Evolutionary conservation across 2,797 vertebrate genomes (phyloP).

Genomic region (Enoplosus armatus): DNA sequence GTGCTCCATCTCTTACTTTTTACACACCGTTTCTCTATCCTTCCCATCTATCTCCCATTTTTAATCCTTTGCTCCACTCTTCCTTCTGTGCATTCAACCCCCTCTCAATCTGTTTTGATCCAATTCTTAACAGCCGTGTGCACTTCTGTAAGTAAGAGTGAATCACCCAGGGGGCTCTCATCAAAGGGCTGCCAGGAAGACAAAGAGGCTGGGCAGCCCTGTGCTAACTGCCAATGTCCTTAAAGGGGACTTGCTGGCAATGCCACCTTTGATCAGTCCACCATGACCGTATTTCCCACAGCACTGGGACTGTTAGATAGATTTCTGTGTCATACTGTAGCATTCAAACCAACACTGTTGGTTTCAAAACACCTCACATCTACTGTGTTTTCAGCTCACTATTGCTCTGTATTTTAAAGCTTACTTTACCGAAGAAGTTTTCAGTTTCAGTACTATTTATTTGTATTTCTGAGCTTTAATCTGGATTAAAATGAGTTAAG

Average conservation of each 20-base stretch:
- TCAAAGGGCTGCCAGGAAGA: constrained; percentile 85
- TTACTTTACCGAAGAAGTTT: neutral
- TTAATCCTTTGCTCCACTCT: constrained; percentile 64
- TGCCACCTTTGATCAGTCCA: constrained; percentile 82
- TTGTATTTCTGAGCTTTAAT: too few species aligned
- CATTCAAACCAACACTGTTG: constrained; percentile 22
- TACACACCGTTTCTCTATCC: constrained; percentile 49
- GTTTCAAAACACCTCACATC: constrained; percentile 31
- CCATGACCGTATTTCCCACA: constrained; percentile 64
- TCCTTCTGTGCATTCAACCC: constrained; percentile 67
- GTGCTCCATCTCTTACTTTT: constrained; percentile 45
- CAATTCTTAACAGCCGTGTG: constrained; percentile 82
- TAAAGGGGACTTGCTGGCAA: constrained; percentile 75
- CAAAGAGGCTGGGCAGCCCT: constrained; percentile 77
- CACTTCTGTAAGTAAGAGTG: constrained; percentile 84
- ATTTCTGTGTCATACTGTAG: constrained; percentile 38
- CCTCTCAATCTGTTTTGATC: constrained; percentile 84
- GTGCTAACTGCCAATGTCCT: constrained; percentile 80
- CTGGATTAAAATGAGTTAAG: constrained; percentile 21
- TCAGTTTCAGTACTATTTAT: neutral
- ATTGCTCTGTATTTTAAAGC: neutral
- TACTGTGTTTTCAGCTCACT: neutral
- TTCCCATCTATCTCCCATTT: constrained; percentile 65
- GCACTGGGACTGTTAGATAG: constrained; percentile 46
- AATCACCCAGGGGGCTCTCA: constrained; percentile 83